Base-by-base conservation (phyloP, 2,888 invertebrate species). In the Argynnis bischoffii region DNA sequence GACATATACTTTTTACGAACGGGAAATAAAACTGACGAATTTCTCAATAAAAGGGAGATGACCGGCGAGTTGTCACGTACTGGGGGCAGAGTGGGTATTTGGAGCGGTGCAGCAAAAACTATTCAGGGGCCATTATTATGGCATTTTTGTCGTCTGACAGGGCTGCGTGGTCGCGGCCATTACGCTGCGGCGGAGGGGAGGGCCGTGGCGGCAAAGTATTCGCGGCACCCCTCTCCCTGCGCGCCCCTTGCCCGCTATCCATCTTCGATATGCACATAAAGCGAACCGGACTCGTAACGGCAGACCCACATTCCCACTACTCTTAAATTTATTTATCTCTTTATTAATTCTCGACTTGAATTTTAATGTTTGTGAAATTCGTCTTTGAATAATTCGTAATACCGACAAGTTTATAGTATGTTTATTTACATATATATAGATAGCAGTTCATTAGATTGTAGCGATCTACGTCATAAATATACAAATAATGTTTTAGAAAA, bases 131-230 rank as follows among this genome's bases (percentile, higher is more conserved):
- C 92, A 92, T 92, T 91, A 92, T 92, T 90, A 93, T 93, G 89
- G 93, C 93, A 93, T 93, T 93, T 93, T 93, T 93, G 93, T 93
- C 93, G 92, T 91, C 91, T 93, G 91, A 90, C 89, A 86, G 89
- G 89, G 87, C 84, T 85, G 79, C 86, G 84, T 87, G 85, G 88
- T 85, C 86, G 90, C 90, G 88, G 90, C 92, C 92, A 89, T 92
- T 88, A 88, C 83, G 79, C 81, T 73, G 82, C 79, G 78, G 79
- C 70, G 74, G 71, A 66, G 70, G 69, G 73, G 72, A 66, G 71
- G 73, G 66, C 63, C 65, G 74, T 75, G 81, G 83, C 66, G 84
- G 82, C 77, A 69, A 69, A 55, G 80, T 76, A 82, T 81, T 72
- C 78, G 80, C 77, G 69, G 69, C 70, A 67, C 67, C 73, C 75